Evolutionary conservation across 2,113 vertebrate species (phyloP), one percentile per base, ranked within the genome.

Genomic region (Petaurus breviceps): DNA sequence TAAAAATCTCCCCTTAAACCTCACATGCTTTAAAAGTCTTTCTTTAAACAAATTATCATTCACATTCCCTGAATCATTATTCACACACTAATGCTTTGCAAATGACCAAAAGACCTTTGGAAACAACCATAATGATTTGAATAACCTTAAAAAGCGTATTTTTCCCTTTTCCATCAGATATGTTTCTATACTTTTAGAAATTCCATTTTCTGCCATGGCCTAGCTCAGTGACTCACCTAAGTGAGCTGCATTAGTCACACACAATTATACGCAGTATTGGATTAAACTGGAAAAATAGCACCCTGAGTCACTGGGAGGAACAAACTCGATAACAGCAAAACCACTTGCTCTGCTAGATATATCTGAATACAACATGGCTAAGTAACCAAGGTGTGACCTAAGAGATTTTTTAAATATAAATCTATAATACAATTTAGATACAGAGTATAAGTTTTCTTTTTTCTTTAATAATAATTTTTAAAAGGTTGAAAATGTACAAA

Each of bases 201-300:
- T 55, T 0, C 0, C 0, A 10, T 93, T 77, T 94, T 95, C 96
- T 46, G 54, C 92, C 95, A 84, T 43, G 37, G 97, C 51, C 94
- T 96, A 92, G 51, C 92, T 91, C 92, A 47, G 31, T 97, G 98
- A 97, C 90, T 98, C 98, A 98, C 95, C 94, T 90, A 97, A 96
- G 96, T 49, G 97, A 97, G 93, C 95, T 96, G 77, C n/a, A 37
- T 97, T 94, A 97, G 95, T 97, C 98, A 98, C 93, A 53, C 94
- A 51, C 96, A 95, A 90, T 97, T 47, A 49, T 95, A 94, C 90
- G 54, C 25, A 89, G 96, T 91, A 90, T 52, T 92, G 94, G 95
- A 93, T 89, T 92, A 98, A 96, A 94, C 51, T 95, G 97, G 97
- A 95, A 97, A 96, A 97, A 94, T 49, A 92, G 68, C 94, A 94